These are phyloP conservation scores for Pherbina coryleti DNA, from an alignment of 2,888 invertebrate species.

Conservation along the genomic window DNA sequence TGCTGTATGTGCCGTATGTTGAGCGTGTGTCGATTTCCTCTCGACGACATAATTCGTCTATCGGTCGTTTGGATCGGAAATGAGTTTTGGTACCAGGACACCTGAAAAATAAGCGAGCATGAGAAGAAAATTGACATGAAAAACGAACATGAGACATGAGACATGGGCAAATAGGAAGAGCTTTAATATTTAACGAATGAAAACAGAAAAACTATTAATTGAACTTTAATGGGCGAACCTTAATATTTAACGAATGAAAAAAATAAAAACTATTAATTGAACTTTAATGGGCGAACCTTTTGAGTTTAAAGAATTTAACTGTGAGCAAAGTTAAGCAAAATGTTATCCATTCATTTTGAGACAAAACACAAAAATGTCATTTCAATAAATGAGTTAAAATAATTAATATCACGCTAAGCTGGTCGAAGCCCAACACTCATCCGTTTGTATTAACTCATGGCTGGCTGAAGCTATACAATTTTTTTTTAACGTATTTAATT, in stretches of 20 bases:
- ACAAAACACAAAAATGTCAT: not conserved
- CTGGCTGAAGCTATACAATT: too few species aligned
- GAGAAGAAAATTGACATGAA: not conserved
- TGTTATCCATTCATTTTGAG: not conserved
- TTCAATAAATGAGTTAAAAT: not conserved
- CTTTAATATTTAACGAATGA: not conserved
- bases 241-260: not conserved
- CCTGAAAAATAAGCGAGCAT: conserved; percentile 68
- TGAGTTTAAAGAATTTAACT: too few species aligned
- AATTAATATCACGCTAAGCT: not conserved
- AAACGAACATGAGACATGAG: not conserved
- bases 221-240: not conserved
- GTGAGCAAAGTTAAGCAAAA: not conserved
- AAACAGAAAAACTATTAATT: conserved; percentile 9
- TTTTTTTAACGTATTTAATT: too few species aligned
- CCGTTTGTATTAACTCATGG: too few species aligned
- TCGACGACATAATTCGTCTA: conserved; percentile 77
- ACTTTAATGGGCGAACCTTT: not conserved
- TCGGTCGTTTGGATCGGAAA: conserved; percentile 78
- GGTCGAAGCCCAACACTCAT: not conserved
- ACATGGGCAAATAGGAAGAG: not conserved
- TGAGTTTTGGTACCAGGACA: conserved; percentile 80
- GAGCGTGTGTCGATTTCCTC: conserved; percentile 78
- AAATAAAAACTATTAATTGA: conserved; percentile 5
- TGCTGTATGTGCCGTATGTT: conserved; percentile 77